phyloP scores from a whole-genome alignment of 2,888 invertebrate genomes.

The Sarcophaga caerulescens region DNA sequence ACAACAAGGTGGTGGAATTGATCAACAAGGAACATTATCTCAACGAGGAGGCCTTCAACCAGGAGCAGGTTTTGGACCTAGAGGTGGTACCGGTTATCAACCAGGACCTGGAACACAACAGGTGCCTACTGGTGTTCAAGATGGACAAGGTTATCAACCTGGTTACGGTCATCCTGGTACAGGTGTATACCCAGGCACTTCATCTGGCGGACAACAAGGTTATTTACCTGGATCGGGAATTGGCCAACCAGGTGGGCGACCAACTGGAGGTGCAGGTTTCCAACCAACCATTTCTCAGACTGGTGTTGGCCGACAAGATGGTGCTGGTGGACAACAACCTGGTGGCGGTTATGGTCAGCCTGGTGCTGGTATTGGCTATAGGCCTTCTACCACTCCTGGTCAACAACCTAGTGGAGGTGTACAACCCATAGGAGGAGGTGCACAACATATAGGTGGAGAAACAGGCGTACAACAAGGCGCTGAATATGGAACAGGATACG shows the following conservation, averaged over 20 bases:
- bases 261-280: slow-evolving; percentile 17
- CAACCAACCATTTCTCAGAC: slow-evolving; percentile 49
- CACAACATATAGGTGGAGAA: slow-evolving; percentile 16
- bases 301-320: slow-evolving; percentile 33
- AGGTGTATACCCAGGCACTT: slow-evolving; percentile 30
- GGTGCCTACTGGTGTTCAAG: slow-evolving; percentile 28
- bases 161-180: slow-evolving; percentile 34
- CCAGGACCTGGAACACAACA: slow-evolving; percentile 29
- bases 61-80: slow-evolving; percentile 14
- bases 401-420: slow-evolving; percentile 36
- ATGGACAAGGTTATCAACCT: slow-evolving; percentile 32
- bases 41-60: slow-evolving; percentile 21
- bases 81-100: slow-evolving; percentile 6
- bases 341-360: slow-evolving; percentile 17
- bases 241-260: slow-evolving; percentile 2
- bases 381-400: neutral
- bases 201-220: slow-evolving; percentile 2
- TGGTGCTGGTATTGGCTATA: slow-evolving; percentile 26
- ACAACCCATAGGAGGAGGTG: slow-evolving; percentile 32
- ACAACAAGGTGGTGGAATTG: slow-evolving; percentile 41
- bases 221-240: slow-evolving; percentile 1
- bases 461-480: slow-evolving; percentile 52
- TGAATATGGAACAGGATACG: slow-evolving; percentile 20
- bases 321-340: slow-evolving; percentile 16
- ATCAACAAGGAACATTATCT: slow-evolving; percentile 18